Conservation (phyloP, 2,888 invertebrate species). For the Melinaea menophilus region DNA sequence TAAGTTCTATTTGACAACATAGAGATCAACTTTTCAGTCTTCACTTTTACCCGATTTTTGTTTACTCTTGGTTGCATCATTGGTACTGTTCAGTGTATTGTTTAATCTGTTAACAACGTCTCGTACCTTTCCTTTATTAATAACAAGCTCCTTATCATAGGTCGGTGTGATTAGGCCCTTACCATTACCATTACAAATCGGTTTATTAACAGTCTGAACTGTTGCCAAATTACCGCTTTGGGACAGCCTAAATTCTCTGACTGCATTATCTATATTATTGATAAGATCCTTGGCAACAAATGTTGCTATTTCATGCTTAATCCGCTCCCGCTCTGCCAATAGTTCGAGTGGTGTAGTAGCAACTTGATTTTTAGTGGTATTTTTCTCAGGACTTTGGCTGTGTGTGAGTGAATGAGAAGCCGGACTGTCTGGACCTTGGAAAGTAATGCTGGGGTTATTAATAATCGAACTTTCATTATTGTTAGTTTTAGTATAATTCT, state of each 20-base stretch:
- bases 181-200: constrained; percentile 52
- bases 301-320: constrained; percentile 70
- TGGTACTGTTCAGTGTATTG: constrained; percentile 43
- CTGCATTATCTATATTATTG: constrained; percentile 67
- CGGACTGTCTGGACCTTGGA: constrained; percentile 72
- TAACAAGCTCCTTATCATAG: constrained; percentile 67
- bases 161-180: constrained; percentile 63
- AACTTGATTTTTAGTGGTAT: constrained; percentile 47
- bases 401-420: constrained; percentile 65
- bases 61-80: constrained; percentile 27
- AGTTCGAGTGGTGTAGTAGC: constrained; percentile 52
- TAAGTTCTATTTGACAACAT: not conserved
- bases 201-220: constrained; percentile 33
- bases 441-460: constrained; percentile 68
- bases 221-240: constrained; percentile 58
- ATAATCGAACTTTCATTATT: constrained; percentile 41
- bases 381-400: constrained; percentile 61
- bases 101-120: constrained; percentile 72
- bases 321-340: constrained; percentile 60
- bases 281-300: constrained; percentile 71
- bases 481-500: constrained; percentile 39
- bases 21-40: constrained; percentile 23
- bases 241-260: constrained; percentile 64
- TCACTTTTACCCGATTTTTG: constrained; percentile 25
- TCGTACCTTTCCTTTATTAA: constrained; percentile 70